Evolutionary conservation across 2,797 vertebrate genomes (phyloP), one percentile per base, ranked within the genome.

Genomic region (Phalloptychus januarius): DNA sequence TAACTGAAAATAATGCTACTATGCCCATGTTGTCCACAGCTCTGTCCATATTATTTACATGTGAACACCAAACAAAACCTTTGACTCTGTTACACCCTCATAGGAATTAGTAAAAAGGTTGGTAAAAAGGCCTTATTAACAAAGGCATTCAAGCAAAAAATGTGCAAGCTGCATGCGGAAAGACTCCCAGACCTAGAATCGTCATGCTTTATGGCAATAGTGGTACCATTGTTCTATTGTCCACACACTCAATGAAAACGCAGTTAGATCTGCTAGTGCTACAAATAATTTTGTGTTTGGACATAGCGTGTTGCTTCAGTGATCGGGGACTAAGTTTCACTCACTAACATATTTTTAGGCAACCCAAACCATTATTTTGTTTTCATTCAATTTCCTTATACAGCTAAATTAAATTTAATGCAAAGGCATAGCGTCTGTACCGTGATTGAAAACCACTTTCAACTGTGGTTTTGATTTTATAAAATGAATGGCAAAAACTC

Each of bases 341-440:
- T 31, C 58, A 79, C 33, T 76, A 70, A 78, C 71, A 81, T 48
- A 50, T 61, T 46, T 78, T 72, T 46, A 75, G 78, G 54, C 67
- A 73, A 71, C 79, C 56, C 71, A 38, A 70, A 56, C 40, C 12
- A 15, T 28, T 79, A 72, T 46, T 69, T 44, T 75, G 45, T 61
- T 78, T 74, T 48, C 46, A 40, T 25, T 78, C 81, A 33, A 78
- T 85, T 71, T 79, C 44, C 31, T 31, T 75, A 71, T 38, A 48
- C 61, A 44, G n/a, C 45, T 71, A 74, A 78, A 54, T 85, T 84
- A 33, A 75, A 65, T 89, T 78, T 73, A 83, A 81, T 77, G 85
- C 61, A 75, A 4, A 61, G 79, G 71, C 74, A 81, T 23, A 40
- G 75, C 16, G 5, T 18, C 5, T 61, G 13, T 23, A 25, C 20